Evolutionary conservation across 2,888 invertebrate genomes (phyloP), one percentile per base, ranked within the genome.

Genomic region (Luperina testacea): DNA sequence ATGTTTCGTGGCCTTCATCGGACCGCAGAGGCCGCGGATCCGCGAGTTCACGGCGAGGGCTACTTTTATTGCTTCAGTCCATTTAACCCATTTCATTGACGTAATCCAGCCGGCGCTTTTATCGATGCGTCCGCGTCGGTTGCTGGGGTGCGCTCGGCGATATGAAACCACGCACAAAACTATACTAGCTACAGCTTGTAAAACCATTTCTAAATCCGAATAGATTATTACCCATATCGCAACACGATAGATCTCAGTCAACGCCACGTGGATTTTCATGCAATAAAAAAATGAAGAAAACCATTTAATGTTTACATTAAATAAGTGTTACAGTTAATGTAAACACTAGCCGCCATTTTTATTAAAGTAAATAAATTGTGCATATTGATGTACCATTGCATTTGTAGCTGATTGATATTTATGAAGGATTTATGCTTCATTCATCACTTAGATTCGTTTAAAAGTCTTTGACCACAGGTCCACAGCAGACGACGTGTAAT

Each of bases 61-160:
- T 94, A 92, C 93, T 92, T 94, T 95, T 95, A 95, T 94, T 94
- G 90, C 95, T 91, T 84, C 91, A 93, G 92, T 94, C 93, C 94
- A 95, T 95, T 94, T 95, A 95, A 94, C 95, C 93, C 92, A 95
- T 94, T 93, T 93, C 94, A 93, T 91, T 95, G 96, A 95, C 95
- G 95, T 94, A 96, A 95, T 92, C 91, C 91, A 90, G 88, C 80
- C 78, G 87, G 86, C 86, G 76, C 86, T 92, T 93, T 93, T 94
- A 94, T 93, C 90, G 89, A 70, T 80, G 75, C 80, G 86, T 84
- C 57, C 42, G 81, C 65, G 64, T 42, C 84, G 64, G 88, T 87
- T 87, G 87, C 89, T 81, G 85, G 75, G 88, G 81, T 86, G 82
- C 80, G 82, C 73, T 84, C 80, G 80, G 77, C 81, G 87, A 90